These are phyloP conservation scores for Semibalanus balanoides DNA, from an alignment of 1,140 invertebrate genomes.

Conservation along the genomic window DNA sequence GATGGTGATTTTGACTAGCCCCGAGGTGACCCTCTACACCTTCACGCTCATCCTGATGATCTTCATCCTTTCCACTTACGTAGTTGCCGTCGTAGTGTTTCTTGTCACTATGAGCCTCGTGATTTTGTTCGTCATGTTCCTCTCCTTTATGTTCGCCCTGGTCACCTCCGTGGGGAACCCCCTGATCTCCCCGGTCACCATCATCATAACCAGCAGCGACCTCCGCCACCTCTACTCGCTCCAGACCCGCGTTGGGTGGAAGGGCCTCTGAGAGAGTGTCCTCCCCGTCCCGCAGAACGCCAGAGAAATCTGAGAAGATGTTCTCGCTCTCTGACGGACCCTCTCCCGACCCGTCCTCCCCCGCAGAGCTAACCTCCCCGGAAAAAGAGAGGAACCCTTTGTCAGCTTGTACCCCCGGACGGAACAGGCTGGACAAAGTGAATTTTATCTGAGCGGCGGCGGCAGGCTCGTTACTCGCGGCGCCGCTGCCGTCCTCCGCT, in stretches of 20 bases:
- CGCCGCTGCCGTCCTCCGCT: background rate
- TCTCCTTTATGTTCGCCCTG: background rate
- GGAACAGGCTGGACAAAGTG: background rate
- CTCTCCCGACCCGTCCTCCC: background rate
- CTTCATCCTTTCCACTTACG: background rate
- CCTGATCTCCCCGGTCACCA: background rate
- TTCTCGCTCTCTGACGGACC: background rate
- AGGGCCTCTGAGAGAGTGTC: background rate
- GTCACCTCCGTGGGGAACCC: background rate
- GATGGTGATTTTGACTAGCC: background rate
- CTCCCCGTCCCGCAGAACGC: background rate
- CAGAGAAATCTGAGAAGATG: background rate
- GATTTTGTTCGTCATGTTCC: background rate
- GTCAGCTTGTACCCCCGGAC: too few species aligned
- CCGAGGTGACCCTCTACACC: background rate
- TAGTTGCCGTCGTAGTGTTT: too few species aligned
- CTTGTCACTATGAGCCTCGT: background rate
- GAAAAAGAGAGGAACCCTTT: background rate
- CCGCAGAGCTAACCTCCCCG: background rate
- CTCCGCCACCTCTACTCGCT: background rate
- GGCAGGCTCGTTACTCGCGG: background rate
- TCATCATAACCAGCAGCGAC: background rate
- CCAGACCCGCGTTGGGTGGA: too few species aligned
- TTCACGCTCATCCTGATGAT: background rate
- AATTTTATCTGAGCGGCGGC: background rate